Evolutionary conservation across 2,113 vertebrate species (phyloP), one percentile per base, ranked within the genome.

Genomic region (Vulpes vulpes): DNA sequence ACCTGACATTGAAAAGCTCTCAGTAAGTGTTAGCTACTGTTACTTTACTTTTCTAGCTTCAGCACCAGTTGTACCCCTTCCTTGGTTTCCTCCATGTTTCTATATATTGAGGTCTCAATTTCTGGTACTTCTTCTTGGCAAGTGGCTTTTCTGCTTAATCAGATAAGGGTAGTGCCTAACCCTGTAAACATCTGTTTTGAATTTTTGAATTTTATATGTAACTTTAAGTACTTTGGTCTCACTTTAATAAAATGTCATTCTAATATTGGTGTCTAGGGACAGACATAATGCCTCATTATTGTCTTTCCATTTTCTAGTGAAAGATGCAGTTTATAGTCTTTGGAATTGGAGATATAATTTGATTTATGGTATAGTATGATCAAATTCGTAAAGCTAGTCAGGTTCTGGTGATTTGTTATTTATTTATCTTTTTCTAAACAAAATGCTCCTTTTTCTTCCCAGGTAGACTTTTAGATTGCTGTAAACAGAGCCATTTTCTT

Each of bases 191-290:
- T 89, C 35, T 87, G 38, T 80, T 11, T 78, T 88, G 76, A 84
- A 76, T 65, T 78, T 96, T 62, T 38, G 11, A 94, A 69, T 81
- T 91, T 86, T 87, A 17, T 49, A n/a, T 97, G 35, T 90, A 78
- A 82, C 71, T 86, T 74, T 82, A 76, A 94, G 5, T 85, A 2
- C 87, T 83, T 87, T 59, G 51, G 2, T 94, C 15, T 27, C 38
- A 38, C 32, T 93, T 4, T 62, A 83, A 38, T 78, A 89, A 49
- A 79, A 19, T 74, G 49, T 3, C 35, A 53, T 92, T 96, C 23
- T 59, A 38, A 88, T 64, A 12, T 8, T 86, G 38, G 32, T 74
- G 1, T 89, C 38, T 80, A 35, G 35, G 22, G 15, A 87, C 30
- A 79, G 53, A 35, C 2, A 6, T 74, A 55, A 65, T 85, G 4